Base-by-base conservation (phyloP, 2,113 vertebrate genomes). In the Nibea coibor region DNA sequence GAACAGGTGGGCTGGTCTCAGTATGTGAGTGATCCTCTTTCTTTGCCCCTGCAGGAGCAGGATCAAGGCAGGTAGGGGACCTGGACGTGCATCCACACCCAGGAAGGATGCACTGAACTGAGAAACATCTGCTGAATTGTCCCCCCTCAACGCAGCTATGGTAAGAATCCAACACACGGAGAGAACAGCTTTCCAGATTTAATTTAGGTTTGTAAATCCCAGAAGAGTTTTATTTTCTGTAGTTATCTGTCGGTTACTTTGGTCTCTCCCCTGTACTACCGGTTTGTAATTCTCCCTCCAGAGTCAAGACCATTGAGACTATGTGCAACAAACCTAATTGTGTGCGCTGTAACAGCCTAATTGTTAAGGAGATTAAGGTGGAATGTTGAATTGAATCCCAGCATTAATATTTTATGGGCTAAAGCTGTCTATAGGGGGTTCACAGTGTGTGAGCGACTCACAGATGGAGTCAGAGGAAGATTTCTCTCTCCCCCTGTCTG, bases 321-420 rank as follows among this genome's bases (percentile, higher is more conserved):
- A 10, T 56, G 19, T 65, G 64, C 65, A 76, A 83, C 86, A 72
- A 81, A 80, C 58, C 73, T 83, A 84, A 87, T 82, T 89, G 72
- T 86, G 68, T 82, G 62, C 68, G 72, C 45, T 43, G 48, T 74
- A 75, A 66, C 57, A 77, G 58, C 57, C 47, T 89, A 91, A 92
- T 92, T 93, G 86, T 94, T 89, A 91, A 89, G 75, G 57, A 87
- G 91, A 87, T 92, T 90, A 94, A 86, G 81, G 65, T 85, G 91
- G 70, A 83, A 85, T 91, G 84, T 91, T 93, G 92, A 94, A 92
- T 93, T 93, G 91, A 93, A 93, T 93, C 93, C 86, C 72, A 83
- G 71, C 89, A 91, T 95, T 92, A 95, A 95, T 95, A 94, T 94
- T 95, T 94, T 61, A 95, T 94, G 90, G 51, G 90, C 84, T 92